Evolutionary conservation across 2,113 vertebrate species (phyloP).

Genomic region (Pangasianodon gigas): DNA sequence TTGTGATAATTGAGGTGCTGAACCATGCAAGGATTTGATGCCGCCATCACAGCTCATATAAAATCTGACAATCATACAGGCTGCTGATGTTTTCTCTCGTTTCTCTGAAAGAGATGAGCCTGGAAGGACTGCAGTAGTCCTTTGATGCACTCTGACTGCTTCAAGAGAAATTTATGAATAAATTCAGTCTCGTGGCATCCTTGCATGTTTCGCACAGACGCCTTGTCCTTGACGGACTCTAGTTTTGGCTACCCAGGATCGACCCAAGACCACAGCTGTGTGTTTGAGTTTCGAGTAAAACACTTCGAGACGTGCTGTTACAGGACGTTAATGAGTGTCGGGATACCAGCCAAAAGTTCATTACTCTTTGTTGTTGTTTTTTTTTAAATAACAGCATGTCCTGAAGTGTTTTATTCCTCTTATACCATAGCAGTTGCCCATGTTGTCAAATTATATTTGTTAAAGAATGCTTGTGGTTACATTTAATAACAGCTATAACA

Average conservation of each 20-base stretch:
- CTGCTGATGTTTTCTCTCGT: background rate
- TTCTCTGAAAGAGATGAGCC: background rate
- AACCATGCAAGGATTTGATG: background rate
- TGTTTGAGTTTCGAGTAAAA: background rate
- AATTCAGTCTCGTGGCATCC: background rate
- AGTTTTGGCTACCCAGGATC: background rate
- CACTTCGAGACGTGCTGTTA: background rate
- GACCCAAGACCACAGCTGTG: background rate
- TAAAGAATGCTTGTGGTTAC: background rate
- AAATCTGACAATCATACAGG: background rate
- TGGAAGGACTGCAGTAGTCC: background rate
- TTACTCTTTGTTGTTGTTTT: too few relatives aligned
- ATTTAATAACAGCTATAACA: background rate
- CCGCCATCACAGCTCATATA: background rate
- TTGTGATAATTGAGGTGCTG: constrained; percentile 9
- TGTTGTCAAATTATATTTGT: background rate
- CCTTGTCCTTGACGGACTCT: background rate
- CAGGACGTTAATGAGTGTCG: background rate
- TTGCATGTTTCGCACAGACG: background rate
- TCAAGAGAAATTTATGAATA: background rate
- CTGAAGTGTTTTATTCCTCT: background rate
- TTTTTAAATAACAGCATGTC: too few relatives aligned
- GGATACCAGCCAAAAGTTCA: background rate
- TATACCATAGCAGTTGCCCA: background rate
- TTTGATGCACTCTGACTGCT: background rate